phyloP scores from a whole-genome alignment of 2,797 vertebrate species.

The Lacerta viridis region DNA sequence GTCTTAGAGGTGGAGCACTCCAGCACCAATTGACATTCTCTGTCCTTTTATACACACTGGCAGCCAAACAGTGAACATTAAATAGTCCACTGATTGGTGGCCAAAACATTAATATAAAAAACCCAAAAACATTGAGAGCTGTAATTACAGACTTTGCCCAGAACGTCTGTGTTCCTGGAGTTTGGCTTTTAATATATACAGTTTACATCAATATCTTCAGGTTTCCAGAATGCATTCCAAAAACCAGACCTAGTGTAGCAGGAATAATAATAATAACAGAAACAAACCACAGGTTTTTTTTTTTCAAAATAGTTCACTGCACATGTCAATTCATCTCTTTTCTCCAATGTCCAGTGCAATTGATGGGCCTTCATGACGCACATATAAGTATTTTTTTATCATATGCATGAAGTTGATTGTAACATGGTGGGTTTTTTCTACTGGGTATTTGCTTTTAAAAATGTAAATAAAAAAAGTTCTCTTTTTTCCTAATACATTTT shows the following conservation, averaged over 20 bases:
- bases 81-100: constrained; percentile 18
- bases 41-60: constrained; percentile 32
- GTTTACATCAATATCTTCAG: not conserved
- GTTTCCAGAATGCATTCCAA: not conserved
- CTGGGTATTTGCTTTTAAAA: not conserved
- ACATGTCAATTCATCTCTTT: not conserved
- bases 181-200: not conserved
- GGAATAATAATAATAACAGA: not conserved
- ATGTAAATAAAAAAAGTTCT: no score
- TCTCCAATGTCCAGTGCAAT: not conserved
- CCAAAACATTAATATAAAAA: constrained; percentile 35
- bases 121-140: not conserved
- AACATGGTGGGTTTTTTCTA: not conserved
- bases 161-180: not conserved
- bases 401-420: not conserved
- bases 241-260: not conserved
- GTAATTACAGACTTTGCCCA: constrained; percentile 12
- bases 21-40: constrained; percentile 32
- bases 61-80: constrained; percentile 5
- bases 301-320: constrained; percentile 3
- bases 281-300: not conserved
- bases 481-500: no score
- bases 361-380: not conserved
- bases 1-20: constrained; percentile 55
- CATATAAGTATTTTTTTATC: not conserved